Evolutionary conservation across 2,797 vertebrate genomes (phyloP).

Genomic region (Eptatretus atami): DNA sequence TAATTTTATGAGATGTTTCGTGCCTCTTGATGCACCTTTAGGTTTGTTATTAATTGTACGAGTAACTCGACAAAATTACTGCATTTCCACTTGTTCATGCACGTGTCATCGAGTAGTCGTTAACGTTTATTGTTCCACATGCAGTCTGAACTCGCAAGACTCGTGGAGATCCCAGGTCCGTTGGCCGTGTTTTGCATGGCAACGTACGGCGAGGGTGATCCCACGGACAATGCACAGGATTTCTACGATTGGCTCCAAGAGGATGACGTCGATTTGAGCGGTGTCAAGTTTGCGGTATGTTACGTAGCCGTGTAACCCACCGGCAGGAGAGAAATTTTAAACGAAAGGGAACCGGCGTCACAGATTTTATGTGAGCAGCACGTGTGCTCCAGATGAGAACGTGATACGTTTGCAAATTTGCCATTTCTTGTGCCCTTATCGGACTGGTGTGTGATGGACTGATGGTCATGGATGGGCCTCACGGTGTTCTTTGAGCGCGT

Average conservation of each 20-base stretch:
- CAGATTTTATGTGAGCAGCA: too few relatives aligned
- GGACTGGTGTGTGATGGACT: neutral
- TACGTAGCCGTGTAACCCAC: neutral
- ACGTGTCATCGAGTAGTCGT: neutral
- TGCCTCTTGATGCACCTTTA: too few relatives aligned
- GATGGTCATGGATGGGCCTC: neutral
- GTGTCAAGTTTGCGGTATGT: slow-evolving; percentile 51
- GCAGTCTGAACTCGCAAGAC: slow-evolving; percentile 43
- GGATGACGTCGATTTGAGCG: slow-evolving; percentile 30
- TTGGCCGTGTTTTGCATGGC: slow-evolving; percentile 88
- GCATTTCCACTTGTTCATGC: neutral
- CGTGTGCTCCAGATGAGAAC: neutral
- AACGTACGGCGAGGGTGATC: slow-evolving; percentile 80
- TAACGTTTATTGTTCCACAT: slow-evolving; percentile 4
- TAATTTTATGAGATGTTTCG: too few relatives aligned
- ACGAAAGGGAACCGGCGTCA: too few relatives aligned
- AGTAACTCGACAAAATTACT: neutral
- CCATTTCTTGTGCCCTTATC: neutral
- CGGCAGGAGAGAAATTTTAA: too few relatives aligned
- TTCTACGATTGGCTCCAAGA: slow-evolving; percentile 94
- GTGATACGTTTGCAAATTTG: neutral
- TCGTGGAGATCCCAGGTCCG: slow-evolving; percentile 52
- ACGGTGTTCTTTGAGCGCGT: too few relatives aligned
- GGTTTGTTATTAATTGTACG: too few relatives aligned
- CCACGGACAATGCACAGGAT: slow-evolving; percentile 85